Percentiles rank a stretch among this genome's conserved stretches.
Evolutionary conservation across 2,797 vertebrate species (phyloP).

Genomic region (Sorex maritimensis): DNA sequence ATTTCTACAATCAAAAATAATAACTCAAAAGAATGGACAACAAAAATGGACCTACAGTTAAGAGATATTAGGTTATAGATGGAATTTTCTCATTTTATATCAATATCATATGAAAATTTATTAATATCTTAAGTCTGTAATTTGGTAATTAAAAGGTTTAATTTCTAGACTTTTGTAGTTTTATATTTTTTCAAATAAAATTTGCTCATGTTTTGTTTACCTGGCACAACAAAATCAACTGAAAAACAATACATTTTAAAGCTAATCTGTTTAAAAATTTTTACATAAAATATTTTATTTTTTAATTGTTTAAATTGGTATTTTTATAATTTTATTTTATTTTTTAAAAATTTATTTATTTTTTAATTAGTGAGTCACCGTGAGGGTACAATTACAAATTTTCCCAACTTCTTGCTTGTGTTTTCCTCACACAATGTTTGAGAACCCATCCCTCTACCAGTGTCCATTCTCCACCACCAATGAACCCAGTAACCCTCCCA

Average conservation of each 20-base stretch:
- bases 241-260: constrained; percentile 33
- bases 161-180: background rate
- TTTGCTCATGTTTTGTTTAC: background rate
- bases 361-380: too few species aligned
- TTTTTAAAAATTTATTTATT: too few species aligned
- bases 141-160: constrained; percentile 23
- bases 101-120: background rate
- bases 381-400: too few species aligned
- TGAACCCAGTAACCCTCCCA: too few species aligned
- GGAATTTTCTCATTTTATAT: background rate
- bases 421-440: too few species aligned
- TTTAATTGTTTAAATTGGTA: too few species aligned
- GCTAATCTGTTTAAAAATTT: constrained; percentile 29
- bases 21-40: too few species aligned
- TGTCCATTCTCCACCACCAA: too few species aligned
- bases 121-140: background rate
- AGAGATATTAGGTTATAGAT: background rate
- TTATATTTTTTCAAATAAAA: background rate
- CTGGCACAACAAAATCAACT: background rate
- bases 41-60: background rate
- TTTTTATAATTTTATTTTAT: too few species aligned
- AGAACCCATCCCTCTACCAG: too few species aligned
- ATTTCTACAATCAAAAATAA: background rate
- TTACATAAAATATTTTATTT: background rate
- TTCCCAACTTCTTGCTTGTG: too few species aligned